Percentiles rank a stretch among this genome's conserved stretches.
Conservation (phyloP, 2,888 invertebrate species). For the Lypha dubia region DNA sequence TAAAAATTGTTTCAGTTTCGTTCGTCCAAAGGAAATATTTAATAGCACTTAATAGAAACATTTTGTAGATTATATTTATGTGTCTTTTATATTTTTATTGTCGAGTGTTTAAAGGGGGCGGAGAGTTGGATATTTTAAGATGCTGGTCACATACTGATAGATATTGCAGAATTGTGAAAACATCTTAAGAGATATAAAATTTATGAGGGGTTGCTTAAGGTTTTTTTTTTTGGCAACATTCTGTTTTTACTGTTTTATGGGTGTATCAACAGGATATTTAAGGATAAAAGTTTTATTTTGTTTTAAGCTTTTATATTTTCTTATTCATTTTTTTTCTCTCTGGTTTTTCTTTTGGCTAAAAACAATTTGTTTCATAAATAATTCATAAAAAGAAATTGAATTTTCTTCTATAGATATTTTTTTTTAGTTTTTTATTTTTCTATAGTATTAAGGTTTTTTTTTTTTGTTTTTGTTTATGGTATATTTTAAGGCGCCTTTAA, state of each 20-base stretch:
- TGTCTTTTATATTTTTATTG: slow-evolving; percentile 12
- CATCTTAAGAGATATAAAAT: slow-evolving; percentile 66
- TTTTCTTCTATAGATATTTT: too few relatives aligned
- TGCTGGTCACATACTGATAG: slow-evolving; percentile 65
- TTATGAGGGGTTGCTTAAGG: slow-evolving; percentile 68
- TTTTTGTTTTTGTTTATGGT: too few relatives aligned
- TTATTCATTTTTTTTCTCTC: too few relatives aligned
- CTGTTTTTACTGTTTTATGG: background rate
- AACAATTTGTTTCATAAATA: slow-evolving; percentile 72
- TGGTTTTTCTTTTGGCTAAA: slow-evolving; percentile 69
- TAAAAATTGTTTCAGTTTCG: slow-evolving; percentile 34
- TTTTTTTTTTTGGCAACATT: slow-evolving; percentile 40
- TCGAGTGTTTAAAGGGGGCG: slow-evolving; percentile 3
- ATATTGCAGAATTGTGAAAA: slow-evolving; percentile 62
- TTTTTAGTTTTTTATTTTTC: background rate
- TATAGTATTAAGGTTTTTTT: too few relatives aligned
- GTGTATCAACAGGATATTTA: slow-evolving; percentile 73
- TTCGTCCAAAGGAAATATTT: background rate
- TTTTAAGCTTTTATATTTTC: slow-evolving; percentile 36
- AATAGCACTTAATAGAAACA: slow-evolving; percentile 54
- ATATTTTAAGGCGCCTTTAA: too few relatives aligned
- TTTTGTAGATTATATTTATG: slow-evolving; percentile 55
- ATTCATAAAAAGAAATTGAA: slow-evolving; percentile 72
- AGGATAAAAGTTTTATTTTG: slow-evolving; percentile 74
- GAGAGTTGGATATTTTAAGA: slow-evolving; percentile 36